Evolutionary conservation across 2,888 invertebrate species (phyloP), one percentile per base, ranked within the genome.

Genomic region (Sussaba pulchella): DNA sequence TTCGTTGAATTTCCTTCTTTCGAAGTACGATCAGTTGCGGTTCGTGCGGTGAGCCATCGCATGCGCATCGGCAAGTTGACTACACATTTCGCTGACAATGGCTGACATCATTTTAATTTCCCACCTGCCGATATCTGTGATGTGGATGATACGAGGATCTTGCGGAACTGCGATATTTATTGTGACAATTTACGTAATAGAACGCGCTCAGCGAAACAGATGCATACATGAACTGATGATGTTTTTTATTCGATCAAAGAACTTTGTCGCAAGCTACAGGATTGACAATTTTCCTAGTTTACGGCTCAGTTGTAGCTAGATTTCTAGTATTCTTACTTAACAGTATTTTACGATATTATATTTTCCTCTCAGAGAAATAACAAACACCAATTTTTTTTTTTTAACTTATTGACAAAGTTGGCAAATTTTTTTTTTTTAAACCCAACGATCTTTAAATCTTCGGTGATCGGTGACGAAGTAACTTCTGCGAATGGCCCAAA

Each of bases 221-320:
- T 52, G 66, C 50, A 19, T 8, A 50, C 39, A 26, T 17, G 67
- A 14, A 52, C 52, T 47, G 67, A 69, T 45, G 21, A 67, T 67
- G 59, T 67, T n/a, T n/a, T n/a, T n/a, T 45, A 50, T 59, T 59
- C 36, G 59, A 69, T 67, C 61, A 75, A 67, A 47, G 66, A 59
- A 43, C 59, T 66, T 39, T 26, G 31, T 21, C 36, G 21, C 36
- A 19, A 47, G 17, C n/a, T 39, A 21, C 9, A 9, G n/a, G 36
- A 50, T 17, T 19, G 36, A n/a, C 36, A n/a, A 14, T 67, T 39
- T 67, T 21, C 17, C 50, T 50, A n/a, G 19, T 50, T 47, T n/a
- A 54, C 54, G 8, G 10, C 19, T 21, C 21, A 47, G 19, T 26
- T 24, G n/a, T 4, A 24, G 1, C 12, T 26, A 10, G n/a, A 26